Conservation (phyloP, 1,140 invertebrate species). For the Pseudomyrmex gracilis region DNA sequence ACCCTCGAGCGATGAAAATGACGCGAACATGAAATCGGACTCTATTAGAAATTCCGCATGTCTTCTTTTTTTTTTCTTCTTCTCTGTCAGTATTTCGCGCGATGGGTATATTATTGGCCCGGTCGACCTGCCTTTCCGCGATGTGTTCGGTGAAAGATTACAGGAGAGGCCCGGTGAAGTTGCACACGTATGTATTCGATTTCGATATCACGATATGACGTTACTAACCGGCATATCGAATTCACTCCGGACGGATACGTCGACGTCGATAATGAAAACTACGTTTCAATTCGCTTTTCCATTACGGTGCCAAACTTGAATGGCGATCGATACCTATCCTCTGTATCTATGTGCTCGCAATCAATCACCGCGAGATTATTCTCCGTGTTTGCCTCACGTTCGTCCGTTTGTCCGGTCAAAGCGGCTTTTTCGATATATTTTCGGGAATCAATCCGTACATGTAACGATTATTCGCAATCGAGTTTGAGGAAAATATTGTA, state of each 20-base stretch:
- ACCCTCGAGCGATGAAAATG: conserved; percentile 19
- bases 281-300: conserved; percentile 61
- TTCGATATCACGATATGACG: conserved; percentile 60
- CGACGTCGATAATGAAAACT: conserved; percentile 53
- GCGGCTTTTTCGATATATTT: not conserved
- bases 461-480: conserved; percentile 16
- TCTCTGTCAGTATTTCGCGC: conserved; percentile 37
- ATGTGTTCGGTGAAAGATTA: conserved; percentile 48
- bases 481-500: conserved; percentile 1
- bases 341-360: conserved; percentile 22
- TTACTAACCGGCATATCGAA: conserved; percentile 60
- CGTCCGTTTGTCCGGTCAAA: conserved; percentile 26
- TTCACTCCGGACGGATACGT: conserved; percentile 41
- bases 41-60: conserved; percentile 28
- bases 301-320: conserved; percentile 47
- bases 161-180: conserved; percentile 1
- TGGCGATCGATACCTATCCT: not conserved
- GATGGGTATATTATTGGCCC: conserved; percentile 40
- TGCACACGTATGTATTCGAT: conserved; percentile 50
- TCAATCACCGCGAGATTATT: conserved; percentile 44
- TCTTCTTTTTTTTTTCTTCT: conserved; percentile 22
- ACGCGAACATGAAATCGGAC: not conserved
- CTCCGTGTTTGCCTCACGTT: conserved; percentile 16
- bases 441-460: not conserved
- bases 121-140: conserved; percentile 22